Evolutionary conservation across 2,113 vertebrate genomes (phyloP).

Genomic region (Mastomys natalensis): DNA sequence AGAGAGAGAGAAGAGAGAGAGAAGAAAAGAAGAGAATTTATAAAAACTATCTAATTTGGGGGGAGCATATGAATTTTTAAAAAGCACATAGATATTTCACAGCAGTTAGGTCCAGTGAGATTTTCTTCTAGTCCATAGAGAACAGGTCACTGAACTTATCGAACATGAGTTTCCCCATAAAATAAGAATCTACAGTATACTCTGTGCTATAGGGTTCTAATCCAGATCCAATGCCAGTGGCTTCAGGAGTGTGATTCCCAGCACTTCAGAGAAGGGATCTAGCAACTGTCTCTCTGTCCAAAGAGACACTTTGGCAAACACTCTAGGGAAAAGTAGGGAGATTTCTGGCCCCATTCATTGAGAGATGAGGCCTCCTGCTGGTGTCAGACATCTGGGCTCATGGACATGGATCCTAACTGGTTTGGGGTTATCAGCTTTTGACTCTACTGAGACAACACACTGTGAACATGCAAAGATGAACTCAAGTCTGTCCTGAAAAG

Average conservation of each 20-base stretch:
- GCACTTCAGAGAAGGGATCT: not conserved
- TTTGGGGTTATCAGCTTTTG: conserved; percentile 44
- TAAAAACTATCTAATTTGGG: not conserved
- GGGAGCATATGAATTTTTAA: not conserved
- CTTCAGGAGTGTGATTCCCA: not conserved
- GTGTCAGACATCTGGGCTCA: not conserved
- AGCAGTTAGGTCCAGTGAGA: not conserved
- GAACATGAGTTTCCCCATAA: not conserved
- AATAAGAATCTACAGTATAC: not conserved
- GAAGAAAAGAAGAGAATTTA: not conserved
- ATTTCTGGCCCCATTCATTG: not conserved
- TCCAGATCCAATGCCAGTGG: not conserved
- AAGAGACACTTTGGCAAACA: not conserved
- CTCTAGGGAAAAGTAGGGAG: not conserved
- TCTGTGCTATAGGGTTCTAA: not conserved
- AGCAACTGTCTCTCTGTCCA: not conserved
- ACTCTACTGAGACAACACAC: conserved; percentile 53
- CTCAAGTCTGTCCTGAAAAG: conserved; percentile 18
- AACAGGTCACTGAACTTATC: not conserved
- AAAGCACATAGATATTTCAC: conserved; percentile 40
- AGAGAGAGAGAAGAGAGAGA: too few species aligned
- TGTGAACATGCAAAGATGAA: conserved; percentile 37
- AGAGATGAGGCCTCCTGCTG: not conserved
- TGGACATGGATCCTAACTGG: not conserved
- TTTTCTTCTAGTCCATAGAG: not conserved